A percentile compares a stretch with the other conserved stretches of the same genome.
Evolutionary conservation across 2,888 invertebrate species (phyloP).

Genomic region (Xanthia togata): DNA sequence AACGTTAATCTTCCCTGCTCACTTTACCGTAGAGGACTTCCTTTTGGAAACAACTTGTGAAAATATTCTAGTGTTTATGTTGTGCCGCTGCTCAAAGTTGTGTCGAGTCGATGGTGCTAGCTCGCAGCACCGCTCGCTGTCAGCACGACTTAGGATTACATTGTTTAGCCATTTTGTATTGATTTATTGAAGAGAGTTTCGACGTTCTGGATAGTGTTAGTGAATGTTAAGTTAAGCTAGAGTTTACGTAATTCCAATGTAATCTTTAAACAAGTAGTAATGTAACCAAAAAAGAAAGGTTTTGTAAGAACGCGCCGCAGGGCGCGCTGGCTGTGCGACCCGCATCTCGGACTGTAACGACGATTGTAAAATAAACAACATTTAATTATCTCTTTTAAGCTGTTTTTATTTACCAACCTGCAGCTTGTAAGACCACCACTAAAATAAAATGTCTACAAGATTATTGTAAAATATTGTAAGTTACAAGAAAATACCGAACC

Average conservation of each 20-base stretch:
- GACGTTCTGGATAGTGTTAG: constrained; percentile 64
- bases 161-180: constrained; percentile 61
- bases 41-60: constrained; percentile 63
- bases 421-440: neutral
- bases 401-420: constrained; percentile 54
- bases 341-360: constrained; percentile 69
- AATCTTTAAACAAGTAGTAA: constrained; percentile 69
- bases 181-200: constrained; percentile 52
- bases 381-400: constrained; percentile 81
- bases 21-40: constrained; percentile 74
- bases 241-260: constrained; percentile 68
- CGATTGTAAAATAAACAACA: constrained; percentile 83
- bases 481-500: neutral
- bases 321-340: constrained; percentile 65
- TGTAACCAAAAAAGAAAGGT: constrained; percentile 74
- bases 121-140: constrained; percentile 13
- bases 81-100: constrained; percentile 72
- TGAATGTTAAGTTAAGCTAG: constrained; percentile 69
- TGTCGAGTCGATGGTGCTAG: constrained; percentile 41
- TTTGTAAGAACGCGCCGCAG: constrained; percentile 68
- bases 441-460: neutral
- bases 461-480: neutral
- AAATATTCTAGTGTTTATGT: constrained; percentile 65
- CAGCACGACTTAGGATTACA: constrained; percentile 29
- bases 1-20: constrained; percentile 71